A percentile compares a stretch with the other conserved stretches of the same genome.
Evolutionary conservation across 2,888 invertebrate species (phyloP).

Genomic region (Pristionchus exspectatus): DNA sequence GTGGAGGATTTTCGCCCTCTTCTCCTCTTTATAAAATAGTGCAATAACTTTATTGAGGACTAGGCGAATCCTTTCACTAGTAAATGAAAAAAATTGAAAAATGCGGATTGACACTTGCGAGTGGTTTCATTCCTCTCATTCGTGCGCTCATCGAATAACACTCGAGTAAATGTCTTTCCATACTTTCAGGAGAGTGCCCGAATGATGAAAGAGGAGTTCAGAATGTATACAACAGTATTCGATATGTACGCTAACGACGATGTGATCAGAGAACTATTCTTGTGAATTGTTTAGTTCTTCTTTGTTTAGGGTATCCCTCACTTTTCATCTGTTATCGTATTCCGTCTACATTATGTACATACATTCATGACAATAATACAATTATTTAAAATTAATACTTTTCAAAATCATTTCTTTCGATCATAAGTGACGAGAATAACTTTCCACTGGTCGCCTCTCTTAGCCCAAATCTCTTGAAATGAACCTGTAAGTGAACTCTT

Average conservation of each 20-base stretch:
- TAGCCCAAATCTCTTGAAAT: slow-evolving; percentile 4
- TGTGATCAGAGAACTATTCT: neutral
- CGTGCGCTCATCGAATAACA: no score
- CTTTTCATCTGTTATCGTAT: neutral
- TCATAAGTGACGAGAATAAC: neutral
- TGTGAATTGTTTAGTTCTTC: no score
- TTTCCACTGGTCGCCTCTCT: neutral
- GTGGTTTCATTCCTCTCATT: no score
- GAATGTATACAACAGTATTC: slow-evolving; percentile 18
- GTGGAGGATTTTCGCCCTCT: no score
- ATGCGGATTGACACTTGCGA: no score
- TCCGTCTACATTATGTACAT: neutral
- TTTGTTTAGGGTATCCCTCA: neutral
- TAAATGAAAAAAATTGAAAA: no score
- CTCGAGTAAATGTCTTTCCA: no score
- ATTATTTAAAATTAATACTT: no score
- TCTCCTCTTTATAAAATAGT: no score
- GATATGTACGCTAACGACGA: slow-evolving; percentile 29
- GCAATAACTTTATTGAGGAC: no score
- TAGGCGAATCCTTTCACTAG: no score
- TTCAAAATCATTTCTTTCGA: no score
- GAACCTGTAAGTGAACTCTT: neutral
- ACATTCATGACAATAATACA: neutral
- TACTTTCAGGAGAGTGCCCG: slow-evolving; percentile 11
- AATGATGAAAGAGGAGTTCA: slow-evolving; percentile 19